Conservation (phyloP, 1,140 invertebrate genomes). For the Lucilia cuprina region DNA sequence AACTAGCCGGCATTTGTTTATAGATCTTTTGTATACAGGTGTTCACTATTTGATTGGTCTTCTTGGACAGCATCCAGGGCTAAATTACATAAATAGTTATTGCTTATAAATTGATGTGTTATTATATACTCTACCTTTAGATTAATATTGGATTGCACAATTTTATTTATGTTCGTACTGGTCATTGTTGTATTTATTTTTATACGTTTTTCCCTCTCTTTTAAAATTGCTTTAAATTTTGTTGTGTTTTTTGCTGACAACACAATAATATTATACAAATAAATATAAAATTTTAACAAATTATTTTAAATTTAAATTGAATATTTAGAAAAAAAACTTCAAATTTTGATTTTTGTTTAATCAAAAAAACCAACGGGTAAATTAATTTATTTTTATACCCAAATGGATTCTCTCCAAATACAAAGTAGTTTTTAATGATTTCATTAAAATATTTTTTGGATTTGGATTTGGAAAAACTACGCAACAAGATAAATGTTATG, state of each 20-base stretch:
- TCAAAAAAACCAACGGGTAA: constrained; percentile 21
- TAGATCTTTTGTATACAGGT: constrained; percentile 39
- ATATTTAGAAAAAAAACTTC: constrained; percentile 21
- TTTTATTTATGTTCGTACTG: constrained; percentile 39
- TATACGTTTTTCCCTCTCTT: not conserved
- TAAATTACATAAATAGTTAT: not conserved
- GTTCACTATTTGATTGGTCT: constrained; percentile 38
- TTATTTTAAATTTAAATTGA: not conserved
- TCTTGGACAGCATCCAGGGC: constrained; percentile 40
- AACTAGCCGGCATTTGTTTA: constrained; percentile 36
- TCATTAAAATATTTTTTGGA: constrained; percentile 11
- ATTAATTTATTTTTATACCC: constrained; percentile 31
- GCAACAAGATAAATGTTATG: not conserved
- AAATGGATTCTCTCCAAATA: not conserved
- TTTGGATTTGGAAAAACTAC: not conserved
- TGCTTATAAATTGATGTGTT: too few species aligned
- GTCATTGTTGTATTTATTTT: constrained; percentile 33
- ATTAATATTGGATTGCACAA: constrained; percentile 37
- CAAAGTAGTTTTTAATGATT: constrained; percentile 15
- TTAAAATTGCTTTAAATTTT: not conserved
- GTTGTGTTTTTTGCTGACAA: not conserved
- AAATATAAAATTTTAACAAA: constrained; percentile 29
- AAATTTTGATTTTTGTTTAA: constrained; percentile 36
- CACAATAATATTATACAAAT: constrained; percentile 17
- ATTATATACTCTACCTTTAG: constrained; percentile 32